phyloP scores from a whole-genome alignment of 2,888 invertebrate genomes.

The Micoletzkya japonica region DNA sequence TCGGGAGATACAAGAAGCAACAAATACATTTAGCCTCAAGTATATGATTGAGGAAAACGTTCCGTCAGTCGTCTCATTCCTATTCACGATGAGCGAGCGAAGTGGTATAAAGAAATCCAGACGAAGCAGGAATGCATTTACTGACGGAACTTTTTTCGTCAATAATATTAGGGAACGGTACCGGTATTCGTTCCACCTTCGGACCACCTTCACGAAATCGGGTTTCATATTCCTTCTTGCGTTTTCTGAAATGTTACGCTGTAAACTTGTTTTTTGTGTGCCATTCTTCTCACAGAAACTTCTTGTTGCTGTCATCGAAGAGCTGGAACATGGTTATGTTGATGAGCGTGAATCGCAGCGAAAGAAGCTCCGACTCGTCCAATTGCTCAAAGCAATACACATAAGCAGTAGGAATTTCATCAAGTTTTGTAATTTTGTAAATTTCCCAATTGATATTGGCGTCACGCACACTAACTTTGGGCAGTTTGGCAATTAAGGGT shows the following conservation, averaged over 20 bases:
- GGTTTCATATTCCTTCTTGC: constrained; percentile 37
- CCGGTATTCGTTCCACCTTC: constrained; percentile 31
- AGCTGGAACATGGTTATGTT: constrained; percentile 49
- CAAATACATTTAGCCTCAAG: too few species aligned
- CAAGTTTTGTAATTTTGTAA: too few species aligned
- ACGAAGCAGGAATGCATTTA: too few species aligned
- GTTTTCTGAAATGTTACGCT: constrained; percentile 33
- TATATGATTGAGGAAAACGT: too few species aligned
- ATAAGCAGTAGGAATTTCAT: too few species aligned
- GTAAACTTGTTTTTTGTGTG: background rate
- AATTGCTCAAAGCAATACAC: constrained; percentile 36
- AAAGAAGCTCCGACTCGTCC: constrained; percentile 42
- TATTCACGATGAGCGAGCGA: too few species aligned
- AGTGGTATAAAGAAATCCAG: too few species aligned
- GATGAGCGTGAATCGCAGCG: constrained; percentile 47
- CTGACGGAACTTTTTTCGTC: background rate
- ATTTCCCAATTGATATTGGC: too few species aligned
- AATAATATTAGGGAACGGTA: background rate
- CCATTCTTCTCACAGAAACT: constrained; percentile 42
- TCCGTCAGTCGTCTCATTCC: too few species aligned
- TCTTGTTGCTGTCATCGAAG: constrained; percentile 40
- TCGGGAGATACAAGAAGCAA: background rate
- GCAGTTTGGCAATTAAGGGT: background rate
- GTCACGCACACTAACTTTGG: too few species aligned
- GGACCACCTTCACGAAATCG: constrained; percentile 37